Evolutionary conservation across 1,140 invertebrate species (phyloP), one percentile per base, ranked within the genome.

Genomic region (Zophobas atratus): DNA sequence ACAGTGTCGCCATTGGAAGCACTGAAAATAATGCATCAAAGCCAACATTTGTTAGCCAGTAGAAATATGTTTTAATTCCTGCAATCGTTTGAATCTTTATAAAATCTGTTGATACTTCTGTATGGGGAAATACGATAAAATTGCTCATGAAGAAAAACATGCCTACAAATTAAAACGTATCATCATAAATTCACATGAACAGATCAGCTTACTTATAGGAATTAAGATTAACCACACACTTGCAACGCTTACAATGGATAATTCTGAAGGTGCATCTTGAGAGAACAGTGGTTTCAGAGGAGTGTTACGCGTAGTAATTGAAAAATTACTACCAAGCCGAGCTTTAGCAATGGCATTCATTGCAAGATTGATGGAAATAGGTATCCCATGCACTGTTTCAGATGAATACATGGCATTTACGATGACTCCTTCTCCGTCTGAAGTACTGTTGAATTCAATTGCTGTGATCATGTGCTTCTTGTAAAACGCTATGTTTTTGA

Each of bases 21-120:
- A 82, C 0, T 4, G 81, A 20, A 20, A 20, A 20, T 20, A 20
- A 20, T 20, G 20, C 84, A 83, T 93, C 91, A 88, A 90, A 91
- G 1, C 89, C 56, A 75, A 89, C 89, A 20, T 87, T 89, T 1
- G 88, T 86, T 1, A 88, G 35, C 92, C 92, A 93, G 84, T 90
- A 93, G 0, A 86, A 84, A 1, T 87, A 70, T n/a, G 89, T 84
- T 57, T 86, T 82, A 2, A 91, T 88, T 8, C 92, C 92, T 78
- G 90, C 89, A 80, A 93, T 91, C 85, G 91, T 89, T 85, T 93
- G 91, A 20, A 93, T 83, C 80, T 92, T 90, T 81, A 92, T 92
- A 6, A 90, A 89, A 83, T 89, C 88, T 56, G 88, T 84, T n/a
- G 82, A 76, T 43, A 84, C 55, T 81, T 89, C 88, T 51, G 82